Conservation (phyloP, 2,113 vertebrate genomes). For the Anolis carolinensis region DNA sequence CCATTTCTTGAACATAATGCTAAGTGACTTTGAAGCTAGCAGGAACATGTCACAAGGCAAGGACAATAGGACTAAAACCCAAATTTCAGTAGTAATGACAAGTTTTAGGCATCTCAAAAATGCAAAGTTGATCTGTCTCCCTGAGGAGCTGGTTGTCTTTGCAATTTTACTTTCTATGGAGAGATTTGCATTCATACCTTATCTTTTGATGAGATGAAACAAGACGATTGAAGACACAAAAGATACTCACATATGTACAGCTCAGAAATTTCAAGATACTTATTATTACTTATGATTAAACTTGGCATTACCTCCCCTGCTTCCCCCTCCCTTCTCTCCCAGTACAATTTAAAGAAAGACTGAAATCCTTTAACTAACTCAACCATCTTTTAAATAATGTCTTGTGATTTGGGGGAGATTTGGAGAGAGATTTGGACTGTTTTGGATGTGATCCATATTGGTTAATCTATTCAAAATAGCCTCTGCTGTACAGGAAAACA, state of each 20-base stretch:
- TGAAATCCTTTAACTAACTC: conserved; percentile 11
- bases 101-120: conserved; percentile 37
- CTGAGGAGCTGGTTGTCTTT: conserved; percentile 39
- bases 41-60: conserved; percentile 38
- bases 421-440: background rate
- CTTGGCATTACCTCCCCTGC: too few species aligned
- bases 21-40: conserved; percentile 33
- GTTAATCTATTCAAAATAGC: background rate
- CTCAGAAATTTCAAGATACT: conserved; percentile 39
- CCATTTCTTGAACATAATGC: conserved; percentile 52
- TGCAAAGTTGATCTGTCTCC: conserved; percentile 21
- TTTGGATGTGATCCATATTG: background rate
- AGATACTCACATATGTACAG: conserved; percentile 3
- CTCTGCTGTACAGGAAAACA: background rate
- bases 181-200: conserved; percentile 53
- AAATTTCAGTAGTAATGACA: conserved; percentile 4
- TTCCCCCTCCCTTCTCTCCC: too few species aligned
- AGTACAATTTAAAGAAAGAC: background rate
- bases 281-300: conserved; percentile 35
- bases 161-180: conserved; percentile 41
- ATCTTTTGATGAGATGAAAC: conserved; percentile 35
- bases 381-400: conserved; percentile 23
- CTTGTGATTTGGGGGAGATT: background rate
- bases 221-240: conserved; percentile 11
- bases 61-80: conserved; percentile 34